Evolutionary conservation across 1,140 invertebrate species (phyloP), one percentile per base, ranked within the genome.

Genomic region (Helicoverpa zea): DNA sequence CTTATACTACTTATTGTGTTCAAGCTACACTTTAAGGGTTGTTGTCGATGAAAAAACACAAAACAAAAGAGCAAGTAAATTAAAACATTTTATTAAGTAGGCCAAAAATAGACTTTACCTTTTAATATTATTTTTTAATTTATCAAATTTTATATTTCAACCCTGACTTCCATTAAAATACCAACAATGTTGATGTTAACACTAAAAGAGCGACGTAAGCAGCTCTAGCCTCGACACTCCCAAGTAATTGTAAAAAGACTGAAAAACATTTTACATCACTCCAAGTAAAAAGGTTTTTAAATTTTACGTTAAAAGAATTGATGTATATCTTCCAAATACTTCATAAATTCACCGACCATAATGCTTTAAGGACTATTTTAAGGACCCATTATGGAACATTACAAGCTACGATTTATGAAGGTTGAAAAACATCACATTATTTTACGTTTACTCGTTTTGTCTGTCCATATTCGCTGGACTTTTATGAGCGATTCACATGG

Each of bases 341-440:
- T 70, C 35, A 30, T 52, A 70, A 52, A 70, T n/a, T 72, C 68
- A 54, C 49, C 52, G 68, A 54, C 68, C 68, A 30, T 18, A 72
- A 29, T 30, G 66, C 49, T 72, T 66, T 72, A 30, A 52, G 68
- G 47, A 52, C 49, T 29, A 18, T 72, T 51, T 54, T 54, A 72
- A 72, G 68, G 30, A 52, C 12, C 68, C 68, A 73, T 58, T 73
- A 58, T 56, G 29, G 49, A 14, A 18, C 18, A 73, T 58, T 73
- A 43, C 70, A 13, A 75, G 56, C 47, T 3, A 18, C 29, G 56
- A 59, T 30, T 75, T 61, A 61, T 75, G 23, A 75, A 75, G 72
- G 72, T 75, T 61, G 59, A 73, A 61, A 59, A 75, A 47, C 70
- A 54, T 73, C 70, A 58, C 54, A 73, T 73, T 58, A 56, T 73